Base-by-base conservation (phyloP, 2,888 invertebrate genomes). In the Pandemis cinnamomeana region DNA sequence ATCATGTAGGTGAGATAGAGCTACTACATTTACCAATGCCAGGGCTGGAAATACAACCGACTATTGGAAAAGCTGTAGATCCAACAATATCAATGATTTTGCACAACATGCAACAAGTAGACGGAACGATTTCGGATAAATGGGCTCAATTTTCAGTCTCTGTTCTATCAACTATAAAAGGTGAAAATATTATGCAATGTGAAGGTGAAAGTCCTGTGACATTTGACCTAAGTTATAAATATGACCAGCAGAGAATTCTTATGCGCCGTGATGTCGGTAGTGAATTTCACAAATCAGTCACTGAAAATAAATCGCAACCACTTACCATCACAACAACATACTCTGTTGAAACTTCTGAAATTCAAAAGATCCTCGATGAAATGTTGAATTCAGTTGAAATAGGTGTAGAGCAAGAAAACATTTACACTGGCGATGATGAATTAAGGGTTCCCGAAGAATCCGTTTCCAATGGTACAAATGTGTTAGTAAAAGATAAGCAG, bases 381-480 rank as follows among this genome's bases (percentile, higher is more conserved):
- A 93, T 96, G 80, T 85, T 96, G 71, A 91, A 94, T 78, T 93
- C 95, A n/a, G 95, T 96, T 48, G 95, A 96, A 83, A 95, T 95
- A 55, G 95, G 95, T 80, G 89, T 95, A 81, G 89, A 94, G 74
- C 95, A 95, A 84, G 94, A 95, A 81, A 87, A 89, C 2, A 88
- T 96, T 76, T 93, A 83, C 78, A 80, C 81, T 55, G 79, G 78
- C 61, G 82, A 84, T 75, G 84, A 89, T 46, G 86, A 94, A 62
- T 83, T 86, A 71, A 84, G 90, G 77, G 89, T 91, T 77, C 71
- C 75, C 64, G 82, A 86, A 71, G 80, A 82, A 20, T 48, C 42
- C 6, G 62, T 36, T 71, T 75, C 77, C 48, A 78, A 78, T 46
- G 72, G 79, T 53, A 81, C 10, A 77, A 80, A 78, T 78, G 75